Evolutionary conservation across 2,113 vertebrate genomes (phyloP).

Genomic region (Oenanthe oenanthe): DNA sequence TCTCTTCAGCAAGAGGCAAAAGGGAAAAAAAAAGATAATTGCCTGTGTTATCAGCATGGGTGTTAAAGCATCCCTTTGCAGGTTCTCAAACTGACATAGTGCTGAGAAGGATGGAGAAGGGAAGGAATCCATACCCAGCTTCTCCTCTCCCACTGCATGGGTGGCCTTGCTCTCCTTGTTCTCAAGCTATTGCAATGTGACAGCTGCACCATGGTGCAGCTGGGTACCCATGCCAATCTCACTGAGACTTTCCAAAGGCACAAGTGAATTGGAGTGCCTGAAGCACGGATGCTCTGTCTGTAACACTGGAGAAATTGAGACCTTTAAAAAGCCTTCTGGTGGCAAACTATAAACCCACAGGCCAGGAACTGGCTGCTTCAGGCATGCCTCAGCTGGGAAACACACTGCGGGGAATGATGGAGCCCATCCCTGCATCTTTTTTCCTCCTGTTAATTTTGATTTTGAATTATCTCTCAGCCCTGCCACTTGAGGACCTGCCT

Average conservation of each 20-base stretch:
- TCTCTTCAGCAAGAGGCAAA: background rate
- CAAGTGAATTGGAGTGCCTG: background rate
- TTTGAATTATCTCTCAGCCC: background rate
- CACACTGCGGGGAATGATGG: fast-evolving
- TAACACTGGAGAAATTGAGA: background rate
- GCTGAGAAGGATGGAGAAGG: background rate
- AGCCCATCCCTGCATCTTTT: background rate
- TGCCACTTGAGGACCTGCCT: background rate
- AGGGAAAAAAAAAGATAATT: background rate
- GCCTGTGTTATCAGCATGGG: background rate
- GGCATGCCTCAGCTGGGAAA: background rate
- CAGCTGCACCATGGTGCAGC: background rate
- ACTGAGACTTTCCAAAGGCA: background rate
- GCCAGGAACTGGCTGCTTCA: background rate
- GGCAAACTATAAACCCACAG: background rate
- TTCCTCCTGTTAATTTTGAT: background rate
- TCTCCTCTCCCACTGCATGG: background rate
- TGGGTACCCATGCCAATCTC: fast-evolving
- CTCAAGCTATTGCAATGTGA: background rate
- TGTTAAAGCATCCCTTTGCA: background rate
- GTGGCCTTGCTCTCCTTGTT: fast-evolving
- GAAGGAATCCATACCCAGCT: background rate
- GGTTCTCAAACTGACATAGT: background rate
- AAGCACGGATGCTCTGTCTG: background rate
- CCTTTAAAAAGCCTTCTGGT: background rate